Evolutionary conservation across 2,797 vertebrate genomes (phyloP), one percentile per base, ranked within the genome.

Genomic region (Enteromius unitaeniatus): DNA sequence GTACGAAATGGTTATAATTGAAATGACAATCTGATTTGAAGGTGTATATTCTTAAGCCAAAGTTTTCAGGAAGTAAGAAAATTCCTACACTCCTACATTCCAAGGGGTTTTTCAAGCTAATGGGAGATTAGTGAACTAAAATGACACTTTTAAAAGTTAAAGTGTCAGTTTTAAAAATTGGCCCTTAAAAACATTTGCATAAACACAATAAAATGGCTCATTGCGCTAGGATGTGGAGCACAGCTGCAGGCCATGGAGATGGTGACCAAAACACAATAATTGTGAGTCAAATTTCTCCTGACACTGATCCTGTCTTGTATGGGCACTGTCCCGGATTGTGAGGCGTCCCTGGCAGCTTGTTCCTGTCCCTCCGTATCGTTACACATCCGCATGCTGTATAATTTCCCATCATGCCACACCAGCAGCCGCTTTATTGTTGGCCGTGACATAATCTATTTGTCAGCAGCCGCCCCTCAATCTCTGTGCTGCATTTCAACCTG

Each of bases 251-350:
- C 84, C 82, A 75, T 80, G 86, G 81, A 69, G 42, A 34, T 31
- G 72, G 40, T 47, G 82, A 88, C 80, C 87, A 89, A 90, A 91
- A 91, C 87, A 88, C 81, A 90, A 87, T 93, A 93, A 93, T 93
- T 93, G 91, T 92, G 93, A 93, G 14, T 90, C 75, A 91, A 93
- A 94, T 93, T 47, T 88, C 81, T 93, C 89, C 80, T 93, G 93
- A 93, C 92, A 93, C 85, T 84, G 81, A 91, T 91, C 90, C 88
- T 78, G 85, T 88, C 73, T 89, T 89, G 88, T 58, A 80, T 86
- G 82, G 77, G 82, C 70, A 17, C 75, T 73, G 85, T 84, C 69
- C 82, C 82, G 6, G 81, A 87, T 86, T 83, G n/a, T 14, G 67
- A 47, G 40, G 84, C 84, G 74, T 86, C 86, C 80, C 89, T 87